phyloP scores from a whole-genome alignment of 2,888 invertebrate genomes.

The Stratiomys singularior region DNA sequence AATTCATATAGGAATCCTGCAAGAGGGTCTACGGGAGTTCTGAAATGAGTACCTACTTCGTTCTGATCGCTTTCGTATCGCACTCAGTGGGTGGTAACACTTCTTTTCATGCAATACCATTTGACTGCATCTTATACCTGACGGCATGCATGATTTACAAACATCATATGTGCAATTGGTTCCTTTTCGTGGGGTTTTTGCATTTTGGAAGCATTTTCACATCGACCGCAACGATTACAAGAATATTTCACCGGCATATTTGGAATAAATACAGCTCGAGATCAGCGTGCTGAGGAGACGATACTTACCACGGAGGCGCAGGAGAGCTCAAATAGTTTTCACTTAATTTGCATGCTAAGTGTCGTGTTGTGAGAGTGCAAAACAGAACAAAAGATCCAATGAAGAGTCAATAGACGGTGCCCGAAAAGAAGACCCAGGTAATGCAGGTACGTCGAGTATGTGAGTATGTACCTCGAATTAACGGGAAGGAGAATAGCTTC shows the following conservation, averaged over 20 bases:
- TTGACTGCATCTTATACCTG: neutral
- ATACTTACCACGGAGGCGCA: neutral
- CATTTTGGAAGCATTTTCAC: slow-evolving; percentile 3
- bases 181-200: neutral
- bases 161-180: slow-evolving; percentile 12
- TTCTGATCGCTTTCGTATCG: too few species aligned
- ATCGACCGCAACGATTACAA: neutral
- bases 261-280: slow-evolving; percentile 16
- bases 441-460: neutral
- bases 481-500: slow-evolving; percentile 19
- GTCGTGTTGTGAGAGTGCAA: slow-evolving; percentile 23
- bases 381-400: slow-evolving; percentile 32
- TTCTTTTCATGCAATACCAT: neutral
- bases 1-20: too few species aligned
- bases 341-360: slow-evolving; percentile 43
- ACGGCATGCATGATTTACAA: slow-evolving; percentile 1
- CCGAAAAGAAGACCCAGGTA: neutral
- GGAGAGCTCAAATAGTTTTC: slow-evolving; percentile 19
- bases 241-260: slow-evolving; percentile 17
- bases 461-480: slow-evolving; percentile 37
- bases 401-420: slow-evolving; percentile 6
- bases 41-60: too few species aligned
- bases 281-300: neutral
- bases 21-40: too few species aligned
- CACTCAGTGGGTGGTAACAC: neutral